These are phyloP conservation scores for Andricus curvator DNA, from an alignment of 2,888 invertebrate genomes.

Conservation along the genomic window DNA sequence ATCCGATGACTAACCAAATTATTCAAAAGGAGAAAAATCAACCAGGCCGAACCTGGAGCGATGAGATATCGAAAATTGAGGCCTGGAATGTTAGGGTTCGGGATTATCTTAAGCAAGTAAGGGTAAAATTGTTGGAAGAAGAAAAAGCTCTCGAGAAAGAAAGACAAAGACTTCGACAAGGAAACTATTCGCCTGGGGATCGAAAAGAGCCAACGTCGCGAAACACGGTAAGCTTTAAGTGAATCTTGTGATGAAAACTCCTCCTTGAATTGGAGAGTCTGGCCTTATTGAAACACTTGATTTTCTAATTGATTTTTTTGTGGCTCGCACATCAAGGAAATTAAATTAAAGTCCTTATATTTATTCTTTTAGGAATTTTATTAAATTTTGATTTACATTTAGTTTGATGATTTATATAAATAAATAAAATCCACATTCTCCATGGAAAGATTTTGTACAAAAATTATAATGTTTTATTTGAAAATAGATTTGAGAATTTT, in stretches of 20 bases:
- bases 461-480: too few species aligned
- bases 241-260: slow-evolving; percentile 33
- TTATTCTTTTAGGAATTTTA: background rate
- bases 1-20: background rate
- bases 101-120: slow-evolving; percentile 25
- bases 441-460: too few species aligned
- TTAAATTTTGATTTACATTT: too few species aligned
- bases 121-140: slow-evolving; percentile 6
- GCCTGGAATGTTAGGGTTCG: slow-evolving; percentile 22
- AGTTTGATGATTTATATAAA: too few species aligned
- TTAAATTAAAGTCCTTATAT: background rate
- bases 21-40: background rate
- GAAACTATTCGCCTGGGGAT: slow-evolving; percentile 31
- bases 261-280: slow-evolving; percentile 4
- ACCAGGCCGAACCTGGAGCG: background rate
- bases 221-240: slow-evolving; percentile 36
- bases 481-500: too few species aligned
- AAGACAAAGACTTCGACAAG: background rate
- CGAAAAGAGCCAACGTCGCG: slow-evolving; percentile 19
- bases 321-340: background rate
- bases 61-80: slow-evolving; percentile 24
- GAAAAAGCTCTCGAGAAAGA: slow-evolving; percentile 24
- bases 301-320: background rate
- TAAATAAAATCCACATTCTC: too few species aligned
- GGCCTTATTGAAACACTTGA: slow-evolving; percentile 17